These are phyloP conservation scores for Mimachlamys varia DNA, from an alignment of 2,888 invertebrate genomes.

Conservation along the genomic window DNA sequence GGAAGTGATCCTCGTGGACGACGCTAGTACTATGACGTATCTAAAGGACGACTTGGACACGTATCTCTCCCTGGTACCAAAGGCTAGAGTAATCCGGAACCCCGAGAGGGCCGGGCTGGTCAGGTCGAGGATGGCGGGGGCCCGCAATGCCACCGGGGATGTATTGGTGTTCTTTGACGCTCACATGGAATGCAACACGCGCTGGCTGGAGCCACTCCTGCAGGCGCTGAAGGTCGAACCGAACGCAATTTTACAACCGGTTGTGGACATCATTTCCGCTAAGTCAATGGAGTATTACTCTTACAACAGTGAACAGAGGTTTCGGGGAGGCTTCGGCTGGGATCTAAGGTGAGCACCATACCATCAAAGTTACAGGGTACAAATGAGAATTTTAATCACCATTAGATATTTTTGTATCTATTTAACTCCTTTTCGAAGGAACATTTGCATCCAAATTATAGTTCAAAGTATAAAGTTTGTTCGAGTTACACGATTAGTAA, in stretches of 20 bases:
- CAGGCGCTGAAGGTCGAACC: conserved; percentile 50
- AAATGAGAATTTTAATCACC: no score
- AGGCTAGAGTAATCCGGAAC: conserved; percentile 95
- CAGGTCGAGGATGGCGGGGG: conserved; percentile 94
- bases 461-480: no score
- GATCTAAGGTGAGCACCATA: conserved; percentile 86
- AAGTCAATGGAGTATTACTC: conserved; percentile 43
- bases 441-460: no score
- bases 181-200: conserved; percentile 89
- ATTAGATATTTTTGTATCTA: no score
- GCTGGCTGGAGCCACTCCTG: conserved; percentile 61
- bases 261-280: conserved; percentile 48
- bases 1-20: conserved; percentile 83
- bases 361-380: no score
- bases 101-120: conserved; percentile 96
- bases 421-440: no score
- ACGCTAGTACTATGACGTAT: conserved; percentile 74
- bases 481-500: no score
- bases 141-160: conserved; percentile 90
- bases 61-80: conserved; percentile 91
- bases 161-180: conserved; percentile 98
- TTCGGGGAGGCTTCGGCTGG: conserved; percentile 86
- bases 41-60: conserved; percentile 84
- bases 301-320: background rate
- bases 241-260: conserved; percentile 54